Evolutionary conservation across 2,797 vertebrate species (phyloP).

Genomic region (Anabacerthia variegaticeps): DNA sequence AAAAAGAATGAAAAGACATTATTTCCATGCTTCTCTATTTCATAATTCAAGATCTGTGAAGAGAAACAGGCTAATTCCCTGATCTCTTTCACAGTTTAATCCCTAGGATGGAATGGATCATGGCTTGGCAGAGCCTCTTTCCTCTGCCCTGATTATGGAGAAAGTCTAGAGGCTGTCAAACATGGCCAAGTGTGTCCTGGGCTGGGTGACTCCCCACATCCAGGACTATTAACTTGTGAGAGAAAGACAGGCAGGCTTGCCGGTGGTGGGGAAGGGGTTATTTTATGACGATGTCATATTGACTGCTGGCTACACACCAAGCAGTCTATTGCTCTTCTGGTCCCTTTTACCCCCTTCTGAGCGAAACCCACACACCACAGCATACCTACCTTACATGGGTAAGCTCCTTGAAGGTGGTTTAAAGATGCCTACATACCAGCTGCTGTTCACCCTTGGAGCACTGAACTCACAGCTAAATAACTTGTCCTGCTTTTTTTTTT

Average conservation of each 20-base stretch:
- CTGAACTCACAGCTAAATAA: background rate
- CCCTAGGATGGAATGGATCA: too few species aligned
- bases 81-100: background rate
- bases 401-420: background rate
- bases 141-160: background rate
- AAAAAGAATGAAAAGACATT: background rate
- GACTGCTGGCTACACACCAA: background rate
- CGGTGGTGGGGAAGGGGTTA: background rate
- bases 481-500: background rate
- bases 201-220: background rate
- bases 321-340: background rate
- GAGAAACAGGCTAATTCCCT: background rate
- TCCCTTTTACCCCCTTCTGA: background rate
- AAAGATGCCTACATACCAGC: background rate
- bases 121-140: background rate
- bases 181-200: background rate
- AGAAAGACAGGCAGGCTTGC: background rate
- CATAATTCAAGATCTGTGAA: background rate
- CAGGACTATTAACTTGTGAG: background rate
- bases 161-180: background rate
- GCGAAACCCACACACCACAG: fast-evolving
- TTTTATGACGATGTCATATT: background rate
- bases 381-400: too few species aligned
- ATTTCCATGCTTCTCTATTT: background rate
- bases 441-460: background rate